These are phyloP conservation scores for Stenodera caucasica DNA, from an alignment of 2,888 invertebrate genomes.

Conservation along the genomic window DNA sequence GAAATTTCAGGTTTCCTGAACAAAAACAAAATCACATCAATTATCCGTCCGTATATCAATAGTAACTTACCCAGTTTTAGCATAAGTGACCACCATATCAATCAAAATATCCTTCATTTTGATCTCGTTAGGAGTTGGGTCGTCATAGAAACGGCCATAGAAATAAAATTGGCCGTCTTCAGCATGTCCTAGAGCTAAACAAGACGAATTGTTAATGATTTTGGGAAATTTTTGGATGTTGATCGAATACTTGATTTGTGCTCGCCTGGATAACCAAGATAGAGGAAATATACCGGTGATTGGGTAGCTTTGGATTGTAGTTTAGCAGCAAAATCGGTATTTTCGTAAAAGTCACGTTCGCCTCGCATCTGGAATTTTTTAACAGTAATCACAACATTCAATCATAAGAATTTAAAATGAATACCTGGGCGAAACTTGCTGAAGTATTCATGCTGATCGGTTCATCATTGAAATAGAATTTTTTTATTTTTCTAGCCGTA, in stretches of 20 bases:
- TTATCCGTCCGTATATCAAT: no score
- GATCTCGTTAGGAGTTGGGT: slow-evolving; percentile 15
- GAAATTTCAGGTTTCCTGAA: background rate
- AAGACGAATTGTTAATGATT: background rate
- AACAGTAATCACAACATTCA: background rate
- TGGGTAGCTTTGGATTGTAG: slow-evolving; percentile 59
- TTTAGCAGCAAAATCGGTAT: slow-evolving; percentile 60
- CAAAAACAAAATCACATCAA: background rate
- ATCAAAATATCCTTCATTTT: slow-evolving; percentile 23
- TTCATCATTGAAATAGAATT: slow-evolving; percentile 29
- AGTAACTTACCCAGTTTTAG: slow-evolving; percentile 20
- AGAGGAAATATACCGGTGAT: slow-evolving; percentile 64
- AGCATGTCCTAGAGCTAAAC: slow-evolving; percentile 26
- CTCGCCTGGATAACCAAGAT: slow-evolving; percentile 48
- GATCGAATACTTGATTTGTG: background rate
- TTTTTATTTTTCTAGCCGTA: slow-evolving; percentile 25
- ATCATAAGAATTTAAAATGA: no score
- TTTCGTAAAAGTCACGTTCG: slow-evolving; percentile 62
- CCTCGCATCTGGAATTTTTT: slow-evolving; percentile 48
- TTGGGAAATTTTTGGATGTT: background rate
- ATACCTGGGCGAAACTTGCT: background rate
- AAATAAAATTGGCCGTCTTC: slow-evolving; percentile 20
- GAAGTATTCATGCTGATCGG: slow-evolving; percentile 17
- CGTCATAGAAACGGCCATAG: slow-evolving; percentile 7
- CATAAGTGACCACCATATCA: slow-evolving; percentile 26